Evolutionary conservation across 2,113 vertebrate genomes (phyloP).

Genomic region (Eptatretus burgeri): DNA sequence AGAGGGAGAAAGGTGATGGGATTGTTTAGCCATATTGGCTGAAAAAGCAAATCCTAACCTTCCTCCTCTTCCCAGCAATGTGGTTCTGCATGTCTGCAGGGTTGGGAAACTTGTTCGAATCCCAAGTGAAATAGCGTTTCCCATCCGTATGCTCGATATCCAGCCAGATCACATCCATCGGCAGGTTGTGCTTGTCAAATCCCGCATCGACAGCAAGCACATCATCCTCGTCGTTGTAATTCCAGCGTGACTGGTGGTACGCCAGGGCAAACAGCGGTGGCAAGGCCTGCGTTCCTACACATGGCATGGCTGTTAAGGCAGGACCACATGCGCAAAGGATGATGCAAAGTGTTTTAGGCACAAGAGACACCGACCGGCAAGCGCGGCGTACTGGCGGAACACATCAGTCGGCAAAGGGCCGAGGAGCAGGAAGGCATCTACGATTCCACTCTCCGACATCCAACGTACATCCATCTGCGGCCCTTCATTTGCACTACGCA

Average conservation of each 20-base stretch:
- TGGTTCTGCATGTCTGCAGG: conserved; percentile 36
- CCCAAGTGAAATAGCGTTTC: conserved; percentile 89
- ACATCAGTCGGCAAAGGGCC: conserved; percentile 33
- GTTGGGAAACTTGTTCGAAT: conserved; percentile 36
- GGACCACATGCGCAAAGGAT: neutral
- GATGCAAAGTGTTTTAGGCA: neutral
- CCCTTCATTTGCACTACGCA: conserved; percentile 45
- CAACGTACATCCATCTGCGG: conserved; percentile 63
- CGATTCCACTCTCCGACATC: conserved; percentile 68
- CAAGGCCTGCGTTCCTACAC: conserved; percentile 48
- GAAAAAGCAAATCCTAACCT: conserved; percentile 16
- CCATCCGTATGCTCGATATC: conserved; percentile 79
- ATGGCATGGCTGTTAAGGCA: neutral
- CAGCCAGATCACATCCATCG: conserved; percentile 65
- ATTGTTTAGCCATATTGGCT: neutral
- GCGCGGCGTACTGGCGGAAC: conserved; percentile 42
- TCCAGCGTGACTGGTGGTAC: conserved; percentile 90
- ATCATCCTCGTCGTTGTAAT: conserved; percentile 69
- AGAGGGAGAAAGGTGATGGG: neutral
- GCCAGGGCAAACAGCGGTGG: conserved; percentile 41
- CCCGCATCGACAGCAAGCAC: conserved; percentile 33
- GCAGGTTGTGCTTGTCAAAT: conserved; percentile 49
- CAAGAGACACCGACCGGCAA: conserved; percentile 29
- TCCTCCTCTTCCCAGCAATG: conserved; percentile 33
- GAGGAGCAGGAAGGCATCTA: conserved; percentile 48